phyloP scores from a whole-genome alignment of 2,888 invertebrate genomes.

The Neoitamus cyanurus region DNA sequence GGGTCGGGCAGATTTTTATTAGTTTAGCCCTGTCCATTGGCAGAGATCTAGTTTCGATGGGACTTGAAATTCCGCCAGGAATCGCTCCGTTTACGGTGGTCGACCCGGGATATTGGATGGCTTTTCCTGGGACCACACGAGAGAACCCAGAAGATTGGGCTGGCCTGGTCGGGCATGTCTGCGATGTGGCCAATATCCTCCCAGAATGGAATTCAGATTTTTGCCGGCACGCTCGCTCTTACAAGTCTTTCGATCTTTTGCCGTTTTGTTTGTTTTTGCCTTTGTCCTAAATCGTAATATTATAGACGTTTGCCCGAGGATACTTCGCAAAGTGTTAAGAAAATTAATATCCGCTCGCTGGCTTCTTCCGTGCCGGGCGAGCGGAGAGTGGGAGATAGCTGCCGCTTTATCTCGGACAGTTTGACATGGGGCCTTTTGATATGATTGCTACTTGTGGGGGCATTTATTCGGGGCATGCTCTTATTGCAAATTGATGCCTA shows the following conservation, averaged over 20 bases:
- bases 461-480: not conserved
- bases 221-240: not conserved
- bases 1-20: not conserved
- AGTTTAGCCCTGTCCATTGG: conserved; percentile 29
- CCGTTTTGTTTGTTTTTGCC: not conserved
- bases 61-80: conserved; percentile 33
- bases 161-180: not conserved
- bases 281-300: not conserved
- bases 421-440: not conserved
- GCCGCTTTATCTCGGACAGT: not conserved
- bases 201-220: conserved; percentile 7
- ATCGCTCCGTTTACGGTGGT: not conserved
- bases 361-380: not conserved
- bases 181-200: not conserved
- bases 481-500: not conserved
- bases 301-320: not conserved
- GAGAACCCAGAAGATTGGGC: not conserved
- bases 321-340: not conserved
- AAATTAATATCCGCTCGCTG: not conserved
- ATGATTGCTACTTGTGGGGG: not conserved
- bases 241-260: not conserved
- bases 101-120: not conserved
- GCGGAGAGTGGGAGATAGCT: not conserved
- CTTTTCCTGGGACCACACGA: not conserved
- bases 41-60: conserved; percentile 29